Evolutionary conservation across 2,888 invertebrate species (phyloP), one percentile per base, ranked within the genome.

Genomic region (Hanleya hanleyi): DNA sequence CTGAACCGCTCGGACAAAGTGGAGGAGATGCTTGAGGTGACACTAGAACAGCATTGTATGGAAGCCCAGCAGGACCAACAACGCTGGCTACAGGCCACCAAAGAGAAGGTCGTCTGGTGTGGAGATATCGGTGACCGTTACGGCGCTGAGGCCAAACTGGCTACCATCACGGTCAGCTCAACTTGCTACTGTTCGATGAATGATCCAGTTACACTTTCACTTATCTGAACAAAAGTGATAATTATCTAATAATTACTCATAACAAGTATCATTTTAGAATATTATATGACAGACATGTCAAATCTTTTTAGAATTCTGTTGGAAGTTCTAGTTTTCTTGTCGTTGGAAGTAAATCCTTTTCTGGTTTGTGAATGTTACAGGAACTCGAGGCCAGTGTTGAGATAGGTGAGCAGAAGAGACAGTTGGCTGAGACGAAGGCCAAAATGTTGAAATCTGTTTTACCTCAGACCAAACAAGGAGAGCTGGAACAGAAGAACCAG

Each of bases 81-180:
- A 83, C 93, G 96, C 82, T 94, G 96, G 87, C 93, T 97, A 12
- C 93, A 93, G 67, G 94, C 95, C 1, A 94, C 95, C 79, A 94
- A 95, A 77, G 97, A 98, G 86, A 97, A 96, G 91, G 94, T 95
- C 32, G 93, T 94, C 47, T 97, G 97, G 97, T 92, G 96, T 47
- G 93, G 94, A 35, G 96, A 96, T 83, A 95, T 95, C 81, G 94
- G 95, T 0, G 93, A 95, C 22, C 95, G 96, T 84, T 94, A 97
- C 88, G 97, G 96, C 87, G 92, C 97, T 36, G 96, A 97, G 92
- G 96, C 97, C 0, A 98, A 98, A 94, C 94, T 32, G 94, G 94
- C 95, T 0, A 87, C 90, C n/a, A 83, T 90, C 36, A 86, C 86
- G 82, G 89, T 89, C 71, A 75, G 66, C 38, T n/a, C 18, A 9